Conservation (phyloP, 2,888 invertebrate genomes). For the Deroplatys truncata region DNA sequence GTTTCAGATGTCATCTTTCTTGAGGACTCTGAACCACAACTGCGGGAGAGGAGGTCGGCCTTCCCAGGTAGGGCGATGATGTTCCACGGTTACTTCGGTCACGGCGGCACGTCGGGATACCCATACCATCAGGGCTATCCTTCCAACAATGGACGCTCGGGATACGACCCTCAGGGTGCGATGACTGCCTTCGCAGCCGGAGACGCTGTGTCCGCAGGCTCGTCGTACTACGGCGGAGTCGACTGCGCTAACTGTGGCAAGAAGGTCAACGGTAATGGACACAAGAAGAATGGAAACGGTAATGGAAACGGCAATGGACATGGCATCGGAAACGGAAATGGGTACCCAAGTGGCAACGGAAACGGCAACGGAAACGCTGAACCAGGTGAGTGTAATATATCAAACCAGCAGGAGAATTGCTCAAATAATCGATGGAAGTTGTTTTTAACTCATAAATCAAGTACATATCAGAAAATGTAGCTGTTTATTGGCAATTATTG, state of each 20-base stretch:
- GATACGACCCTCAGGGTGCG: slow-evolving; percentile 39
- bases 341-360: slow-evolving; percentile 12
- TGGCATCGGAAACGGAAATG: neutral
- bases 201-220: slow-evolving; percentile 43
- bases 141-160: slow-evolving; percentile 25
- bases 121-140: slow-evolving; percentile 36
- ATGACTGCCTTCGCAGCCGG: slow-evolving; percentile 45
- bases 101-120: neutral
- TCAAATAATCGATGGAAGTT: neutral
- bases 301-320: neutral
- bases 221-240: slow-evolving; percentile 37
- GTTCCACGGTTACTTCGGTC: slow-evolving; percentile 39
- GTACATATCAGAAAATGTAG: too few species aligned
- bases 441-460: too few species aligned
- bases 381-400: neutral
- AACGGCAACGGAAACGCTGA: slow-evolving; percentile 1
- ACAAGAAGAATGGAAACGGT: neutral
- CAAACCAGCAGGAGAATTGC: too few species aligned
- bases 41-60: neutral
- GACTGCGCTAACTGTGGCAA: slow-evolving; percentile 18
- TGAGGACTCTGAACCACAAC: neutral
- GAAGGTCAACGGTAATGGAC: neutral
- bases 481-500: too few species aligned
- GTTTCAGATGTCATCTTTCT: neutral
- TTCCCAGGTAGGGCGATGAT: slow-evolving; percentile 38